Evolutionary conservation across 2,888 invertebrate species (phyloP), one percentile per base, ranked within the genome.

Genomic region (Nowickia ferox): DNA sequence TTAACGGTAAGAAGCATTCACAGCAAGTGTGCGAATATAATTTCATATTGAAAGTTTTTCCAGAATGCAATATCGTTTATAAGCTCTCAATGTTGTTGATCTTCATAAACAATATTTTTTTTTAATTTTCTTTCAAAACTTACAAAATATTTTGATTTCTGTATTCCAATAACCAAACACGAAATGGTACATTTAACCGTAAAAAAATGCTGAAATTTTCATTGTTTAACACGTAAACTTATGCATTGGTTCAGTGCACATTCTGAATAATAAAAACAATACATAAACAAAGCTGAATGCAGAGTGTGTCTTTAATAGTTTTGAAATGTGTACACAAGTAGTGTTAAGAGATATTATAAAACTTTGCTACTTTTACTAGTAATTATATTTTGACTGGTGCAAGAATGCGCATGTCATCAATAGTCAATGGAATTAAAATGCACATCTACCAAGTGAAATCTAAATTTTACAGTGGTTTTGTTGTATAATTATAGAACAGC

Each of bases 321-420:
- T 65, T 66, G 17, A 51, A 68, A 63, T 63, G 42, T 5, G 8
- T 38, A 38, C 38, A 15, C 38, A 38, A 17, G 40, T 75, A 11
- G 13, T 30, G 59, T 46, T 66, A 59, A 81, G 17, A 38, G 1
- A 9, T 68, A 71, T 72, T 71, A 2, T 55, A 38, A 44, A 55
- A 63, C 11, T 69, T 38, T 55, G 17, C 30, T 30, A 30, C 30
- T 38, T 53, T 63, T 15, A 19, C 42, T 46, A 30, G 5, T 17
- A 17, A 53, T 74, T 74, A 61, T 22, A 40, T 59, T 46, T 51
- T 65, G 63, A 84, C 44, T 65, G 65, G 65, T 59, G 80, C 51
- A 71, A 71, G 48, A 84, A 55, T 80, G 84, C 80, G 84, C 84
- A 84, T 80, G 84, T 71, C 71, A 59, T 76, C 65, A 19, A n/a